phyloP scores from a whole-genome alignment of 2,888 invertebrate species.

The Dichetophora obliterata region DNA sequence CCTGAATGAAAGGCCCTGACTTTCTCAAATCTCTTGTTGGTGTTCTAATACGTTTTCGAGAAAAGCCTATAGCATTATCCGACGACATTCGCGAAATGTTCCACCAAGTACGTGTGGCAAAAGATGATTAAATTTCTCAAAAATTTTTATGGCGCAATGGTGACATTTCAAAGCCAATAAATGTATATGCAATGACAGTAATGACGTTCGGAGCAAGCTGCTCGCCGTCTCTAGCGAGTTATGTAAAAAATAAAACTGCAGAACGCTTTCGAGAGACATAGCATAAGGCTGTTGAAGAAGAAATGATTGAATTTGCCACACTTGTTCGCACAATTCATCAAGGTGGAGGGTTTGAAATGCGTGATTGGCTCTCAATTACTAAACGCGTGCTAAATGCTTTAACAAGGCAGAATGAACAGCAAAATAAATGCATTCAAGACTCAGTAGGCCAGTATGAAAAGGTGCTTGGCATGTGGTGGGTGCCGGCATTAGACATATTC shows the following conservation, averaged over 20 bases:
- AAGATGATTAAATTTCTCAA: slow-evolving; percentile 38
- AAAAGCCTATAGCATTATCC: slow-evolving; percentile 58
- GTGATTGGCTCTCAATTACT: slow-evolving; percentile 43
- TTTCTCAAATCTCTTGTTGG: slow-evolving; percentile 57
- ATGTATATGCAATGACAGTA: slow-evolving; percentile 45
- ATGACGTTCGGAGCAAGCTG: slow-evolving; percentile 42
- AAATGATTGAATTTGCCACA: slow-evolving; percentile 35
- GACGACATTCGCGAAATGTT: slow-evolving; percentile 39
- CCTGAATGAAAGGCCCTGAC: slow-evolving; percentile 60
- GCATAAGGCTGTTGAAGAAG: no score
- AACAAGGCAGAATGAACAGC: background rate
- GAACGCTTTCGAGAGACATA: slow-evolving; percentile 39
- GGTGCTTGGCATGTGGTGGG: slow-evolving; percentile 51
- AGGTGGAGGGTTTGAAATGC: slow-evolving; percentile 41
- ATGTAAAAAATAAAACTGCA: slow-evolving; percentile 35
- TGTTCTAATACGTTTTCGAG: slow-evolving; percentile 63
- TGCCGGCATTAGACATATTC: slow-evolving; percentile 45
- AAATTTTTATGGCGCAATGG: slow-evolving; percentile 45
- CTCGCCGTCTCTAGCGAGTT: slow-evolving; percentile 38
- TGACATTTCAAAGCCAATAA: slow-evolving; percentile 27
- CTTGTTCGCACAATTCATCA: slow-evolving; percentile 37
- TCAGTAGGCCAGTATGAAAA: slow-evolving; percentile 37
- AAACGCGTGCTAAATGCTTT: slow-evolving; percentile 12
- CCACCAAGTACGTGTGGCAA: slow-evolving; percentile 37
- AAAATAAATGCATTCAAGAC: slow-evolving; percentile 11